Evolutionary conservation across 2,888 invertebrate genomes (phyloP), one percentile per base, ranked within the genome.

Genomic region (Clanis bilineata): DNA sequence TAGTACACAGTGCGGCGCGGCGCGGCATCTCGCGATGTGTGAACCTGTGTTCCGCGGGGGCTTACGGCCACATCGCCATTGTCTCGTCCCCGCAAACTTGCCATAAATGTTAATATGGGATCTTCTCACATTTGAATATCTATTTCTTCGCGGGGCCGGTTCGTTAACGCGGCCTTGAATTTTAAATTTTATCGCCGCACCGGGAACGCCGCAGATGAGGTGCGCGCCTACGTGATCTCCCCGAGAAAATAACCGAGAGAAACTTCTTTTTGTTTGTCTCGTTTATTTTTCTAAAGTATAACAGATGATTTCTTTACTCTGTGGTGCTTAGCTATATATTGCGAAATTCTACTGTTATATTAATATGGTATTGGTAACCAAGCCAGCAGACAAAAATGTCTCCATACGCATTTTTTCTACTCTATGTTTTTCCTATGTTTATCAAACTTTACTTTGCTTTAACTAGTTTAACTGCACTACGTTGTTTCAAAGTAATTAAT

Each of bases 101-200:
- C 91, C 90, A 92, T 92, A 92, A 92, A 91, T 92, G 92, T 92
- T 92, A 92, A 92, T 92, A 92, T 90, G 92, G 92, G 91, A 90
- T 88, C 87, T 87, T 83, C 88, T 86, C 86, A 85, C 91, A 91
- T 92, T 92, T 92, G 92, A 92, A 92, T 92, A 92, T 91, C 92
- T 91, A 91, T 92, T 92, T 92, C 89, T 91, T 90, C 87, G 90
- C 90, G 90, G 84, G 90, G 87, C 85, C 88, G 88, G 91, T 92
- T 92, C 90, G 91, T 92, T 92, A 92, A 90, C 90, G 88, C 88
- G 91, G 88, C 92, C 92, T 92, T 91, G 92, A 92, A 92, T 92
- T 92, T 92, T 92, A 92, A 91, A 91, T 92, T 90, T 92, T 92
- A 91, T 91, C 83, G 87, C 71, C 90, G 90, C 85, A 78, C 69